Conservation (phyloP, 2,888 invertebrate genomes). For the Endotricha flammealis region DNA sequence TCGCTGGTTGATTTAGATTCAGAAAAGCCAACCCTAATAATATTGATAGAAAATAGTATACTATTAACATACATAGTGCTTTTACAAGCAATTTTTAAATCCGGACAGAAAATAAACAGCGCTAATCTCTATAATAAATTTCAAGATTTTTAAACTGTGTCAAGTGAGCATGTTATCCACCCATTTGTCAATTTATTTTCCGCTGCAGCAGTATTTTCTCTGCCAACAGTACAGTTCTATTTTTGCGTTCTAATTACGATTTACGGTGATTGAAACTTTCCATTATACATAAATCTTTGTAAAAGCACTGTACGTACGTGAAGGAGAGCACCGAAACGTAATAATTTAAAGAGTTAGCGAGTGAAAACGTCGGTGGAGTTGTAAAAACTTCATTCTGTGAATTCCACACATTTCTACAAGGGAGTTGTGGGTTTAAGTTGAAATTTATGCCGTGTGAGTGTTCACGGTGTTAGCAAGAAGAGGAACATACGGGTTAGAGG, state of each 20-base stretch:
- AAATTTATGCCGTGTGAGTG: conserved; percentile 65
- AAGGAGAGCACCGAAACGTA: conserved; percentile 41
- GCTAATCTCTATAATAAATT: no score
- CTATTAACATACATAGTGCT: no score
- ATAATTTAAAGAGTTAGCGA: conserved; percentile 60
- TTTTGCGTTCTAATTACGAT: conserved; percentile 22
- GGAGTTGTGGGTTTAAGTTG: conserved; percentile 61
- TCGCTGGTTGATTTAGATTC: no score
- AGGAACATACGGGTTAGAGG: conserved; percentile 54
- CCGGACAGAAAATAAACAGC: no score
- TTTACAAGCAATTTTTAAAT: no score
- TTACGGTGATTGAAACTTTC: conserved; percentile 23
- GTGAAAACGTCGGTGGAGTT: conserved; percentile 49
- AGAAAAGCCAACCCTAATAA: no score
- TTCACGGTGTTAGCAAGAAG: conserved; percentile 59
- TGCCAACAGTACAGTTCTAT: conserved; percentile 12
- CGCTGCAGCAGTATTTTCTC: conserved; percentile 2
- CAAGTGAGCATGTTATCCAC: no score
- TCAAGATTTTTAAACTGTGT: no score
- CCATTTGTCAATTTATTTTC: neutral
- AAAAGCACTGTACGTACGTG: conserved; percentile 39
- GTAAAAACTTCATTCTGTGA: conserved; percentile 62
- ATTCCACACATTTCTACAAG: conserved; percentile 59
- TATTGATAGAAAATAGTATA: no score
- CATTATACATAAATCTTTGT: conserved; percentile 42